Evolutionary conservation across 2,113 vertebrate species (phyloP).

Genomic region (Reinhardtius hippoglossoides): DNA sequence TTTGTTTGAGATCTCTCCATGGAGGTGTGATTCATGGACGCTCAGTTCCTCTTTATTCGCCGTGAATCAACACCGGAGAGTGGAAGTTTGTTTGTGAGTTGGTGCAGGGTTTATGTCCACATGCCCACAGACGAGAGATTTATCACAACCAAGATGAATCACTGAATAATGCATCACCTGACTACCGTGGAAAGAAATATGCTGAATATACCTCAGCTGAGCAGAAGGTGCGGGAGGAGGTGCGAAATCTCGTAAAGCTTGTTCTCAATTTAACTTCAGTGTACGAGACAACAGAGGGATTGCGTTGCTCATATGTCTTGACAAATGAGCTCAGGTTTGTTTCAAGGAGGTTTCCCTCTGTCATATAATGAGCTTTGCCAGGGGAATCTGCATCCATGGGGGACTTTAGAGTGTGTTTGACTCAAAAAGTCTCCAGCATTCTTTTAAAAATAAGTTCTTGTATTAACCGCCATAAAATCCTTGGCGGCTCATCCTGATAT

Average conservation of each 20-base stretch:
- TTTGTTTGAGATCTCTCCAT: slow-evolving; percentile 66
- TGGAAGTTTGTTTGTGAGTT: slow-evolving; percentile 28
- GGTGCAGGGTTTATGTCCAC: slow-evolving; percentile 33
- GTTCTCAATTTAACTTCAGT: slow-evolving; percentile 27
- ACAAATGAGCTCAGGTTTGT: slow-evolving; percentile 58
- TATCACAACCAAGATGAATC: slow-evolving; percentile 60
- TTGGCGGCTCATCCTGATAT: background rate
- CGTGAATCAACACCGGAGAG: slow-evolving; percentile 35
- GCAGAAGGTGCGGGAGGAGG: slow-evolving; percentile 38
- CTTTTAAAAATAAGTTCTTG: slow-evolving; percentile 7
- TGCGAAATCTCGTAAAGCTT: slow-evolving; percentile 27
- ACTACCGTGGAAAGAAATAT: slow-evolving; percentile 63
- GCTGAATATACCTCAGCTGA: slow-evolving; percentile 57
- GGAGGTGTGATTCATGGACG: slow-evolving; percentile 60
- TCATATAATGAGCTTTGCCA: slow-evolving; percentile 35
- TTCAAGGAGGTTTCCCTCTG: slow-evolving; percentile 50
- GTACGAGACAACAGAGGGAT: slow-evolving; percentile 38
- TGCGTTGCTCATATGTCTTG: slow-evolving; percentile 38
- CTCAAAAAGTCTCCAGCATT: background rate
- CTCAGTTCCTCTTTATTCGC: slow-evolving; percentile 50
- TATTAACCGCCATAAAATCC: slow-evolving; percentile 32
- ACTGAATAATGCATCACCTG: slow-evolving; percentile 73
- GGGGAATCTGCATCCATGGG: slow-evolving; percentile 23
- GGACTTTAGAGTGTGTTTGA: background rate
- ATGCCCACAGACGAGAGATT: slow-evolving; percentile 54